Evolutionary conservation across 2,113 vertebrate genomes (phyloP).

Genomic region (Geothlypis trichas): DNA sequence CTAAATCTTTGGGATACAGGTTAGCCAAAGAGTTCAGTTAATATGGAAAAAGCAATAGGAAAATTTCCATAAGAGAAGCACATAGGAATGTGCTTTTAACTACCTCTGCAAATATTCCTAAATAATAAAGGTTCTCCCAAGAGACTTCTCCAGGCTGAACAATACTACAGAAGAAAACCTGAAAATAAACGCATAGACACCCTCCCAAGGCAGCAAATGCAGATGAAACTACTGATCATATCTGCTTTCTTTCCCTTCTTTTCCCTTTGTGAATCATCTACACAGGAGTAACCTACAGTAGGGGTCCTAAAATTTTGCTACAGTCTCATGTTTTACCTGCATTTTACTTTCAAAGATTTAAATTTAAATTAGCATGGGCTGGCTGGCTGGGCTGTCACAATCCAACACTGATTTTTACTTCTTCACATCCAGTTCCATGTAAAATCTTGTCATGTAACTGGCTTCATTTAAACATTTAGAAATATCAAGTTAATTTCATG

Average conservation of each 20-base stretch:
- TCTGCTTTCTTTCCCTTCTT: background rate
- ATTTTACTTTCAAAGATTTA: background rate
- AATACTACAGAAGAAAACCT: background rate
- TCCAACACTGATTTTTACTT: rapidly evolving
- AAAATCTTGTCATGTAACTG: background rate
- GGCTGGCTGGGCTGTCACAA: background rate
- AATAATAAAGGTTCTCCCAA: background rate
- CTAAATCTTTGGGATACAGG: background rate
- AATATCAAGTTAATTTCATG: background rate
- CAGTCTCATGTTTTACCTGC: background rate
- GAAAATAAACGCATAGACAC: background rate
- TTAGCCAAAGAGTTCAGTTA: background rate
- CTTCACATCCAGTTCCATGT: background rate
- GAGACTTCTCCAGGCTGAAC: background rate
- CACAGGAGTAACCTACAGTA: background rate
- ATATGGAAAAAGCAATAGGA: background rate
- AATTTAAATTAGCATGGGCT: rapidly evolving
- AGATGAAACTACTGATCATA: background rate
- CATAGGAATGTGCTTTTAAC: background rate
- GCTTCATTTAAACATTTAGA: background rate
- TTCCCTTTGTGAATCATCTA: background rate
- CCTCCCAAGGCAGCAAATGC: rapidly evolving
- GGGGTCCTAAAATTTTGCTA: background rate
- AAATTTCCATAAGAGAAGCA: background rate
- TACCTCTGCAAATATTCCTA: background rate